Evolutionary conservation across 2,113 vertebrate genomes (phyloP).

Genomic region (Climacteris rufus): DNA sequence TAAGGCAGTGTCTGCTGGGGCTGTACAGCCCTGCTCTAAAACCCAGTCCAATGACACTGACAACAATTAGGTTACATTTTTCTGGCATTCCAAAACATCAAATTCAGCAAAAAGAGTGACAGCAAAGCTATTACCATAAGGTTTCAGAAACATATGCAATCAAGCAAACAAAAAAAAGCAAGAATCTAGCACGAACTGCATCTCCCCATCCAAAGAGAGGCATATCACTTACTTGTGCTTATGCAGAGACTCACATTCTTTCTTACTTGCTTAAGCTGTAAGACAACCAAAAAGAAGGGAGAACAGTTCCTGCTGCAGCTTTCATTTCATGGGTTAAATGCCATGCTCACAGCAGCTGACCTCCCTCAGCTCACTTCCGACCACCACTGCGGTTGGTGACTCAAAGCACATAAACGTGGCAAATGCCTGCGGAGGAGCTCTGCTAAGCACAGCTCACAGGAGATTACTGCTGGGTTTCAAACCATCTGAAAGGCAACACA

Average conservation of each 20-base stretch:
- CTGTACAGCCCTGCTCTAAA: neutral
- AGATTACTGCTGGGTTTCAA: neutral
- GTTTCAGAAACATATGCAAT: neutral
- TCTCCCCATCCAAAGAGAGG: neutral
- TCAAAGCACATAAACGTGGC: neutral
- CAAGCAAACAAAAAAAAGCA: neutral
- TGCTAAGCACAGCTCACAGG: neutral
- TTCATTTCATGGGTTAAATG: neutral
- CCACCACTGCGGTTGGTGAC: neutral
- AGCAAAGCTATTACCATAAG: neutral
- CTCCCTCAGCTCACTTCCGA: neutral
- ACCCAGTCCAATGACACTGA: neutral
- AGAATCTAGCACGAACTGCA: neutral
- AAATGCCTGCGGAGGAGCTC: neutral
- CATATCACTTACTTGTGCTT: slow-evolving; percentile 12
- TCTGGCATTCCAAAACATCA: neutral
- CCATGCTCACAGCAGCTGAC: slow-evolving; percentile 10
- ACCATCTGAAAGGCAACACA: neutral
- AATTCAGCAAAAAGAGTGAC: neutral
- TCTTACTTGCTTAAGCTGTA: neutral
- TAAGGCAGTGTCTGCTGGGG: accelerated
- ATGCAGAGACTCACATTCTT: neutral
- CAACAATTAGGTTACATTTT: neutral
- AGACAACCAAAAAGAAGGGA: neutral
- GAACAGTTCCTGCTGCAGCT: slow-evolving; percentile 39